Evolutionary conservation across 2,113 vertebrate species (phyloP), one percentile per base, ranked within the genome.

Genomic region (Delphinapterus leucas): DNA sequence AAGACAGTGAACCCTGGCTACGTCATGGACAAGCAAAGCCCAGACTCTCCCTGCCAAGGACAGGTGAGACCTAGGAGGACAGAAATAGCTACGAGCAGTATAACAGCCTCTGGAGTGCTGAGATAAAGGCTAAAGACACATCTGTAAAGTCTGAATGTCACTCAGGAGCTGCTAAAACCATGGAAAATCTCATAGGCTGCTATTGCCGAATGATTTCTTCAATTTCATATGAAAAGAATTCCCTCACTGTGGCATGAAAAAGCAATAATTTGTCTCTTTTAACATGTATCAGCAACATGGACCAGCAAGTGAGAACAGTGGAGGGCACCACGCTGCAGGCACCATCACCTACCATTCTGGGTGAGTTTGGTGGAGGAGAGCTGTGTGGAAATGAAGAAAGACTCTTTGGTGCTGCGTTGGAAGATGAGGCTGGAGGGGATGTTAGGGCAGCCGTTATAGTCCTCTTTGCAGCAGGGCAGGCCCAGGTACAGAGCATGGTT

Each of bases 341-440:
- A 38, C 6, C 83, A 63, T 31, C 28, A 96, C 98, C 85, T 98
- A 99, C 99, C 99, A 18, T 99, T 99, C 97, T 99, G 99, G 20
- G 99, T 99, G 98, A 99, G 99, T 98, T 99, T 99, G 98, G 99
- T 99, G 95, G 99, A 99, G 94, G 99, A 99, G 63, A 99, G 99
- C 96, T 99, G 99, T 0, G 99, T 99, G 96, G 99, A 99, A 97
- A 99, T 99, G 96, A 99, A 99, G 97, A 99, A 99, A 74, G 99
- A 99, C 98, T 99, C 99, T 98, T 99, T 99, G 98, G 99, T 98
- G 98, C 99, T 99, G 96, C 99, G 99, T 98, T 99, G 99, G 98
- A 99, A 99, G 90, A 99, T 99, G 98, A 99, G 99, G 97, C 99
- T 99, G 96, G 99, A 99, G 10, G 99, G 99, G 97, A 99, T 99